phyloP scores from a whole-genome alignment of 2,797 vertebrate genomes.

The Syngnathus acus region DNA sequence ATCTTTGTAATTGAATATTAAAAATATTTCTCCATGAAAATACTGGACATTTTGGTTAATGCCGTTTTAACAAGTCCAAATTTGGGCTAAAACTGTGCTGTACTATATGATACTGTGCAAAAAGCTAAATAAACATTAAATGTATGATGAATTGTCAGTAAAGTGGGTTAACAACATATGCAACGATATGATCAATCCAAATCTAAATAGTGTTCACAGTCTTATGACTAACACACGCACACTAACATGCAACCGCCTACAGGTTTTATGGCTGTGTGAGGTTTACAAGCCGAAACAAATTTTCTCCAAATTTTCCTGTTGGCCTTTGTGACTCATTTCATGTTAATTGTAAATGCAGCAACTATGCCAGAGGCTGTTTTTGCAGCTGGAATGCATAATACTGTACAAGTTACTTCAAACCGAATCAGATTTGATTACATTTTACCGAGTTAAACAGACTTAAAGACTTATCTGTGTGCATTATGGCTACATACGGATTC shows the following conservation, averaged over 20 bases:
- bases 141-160: too few species aligned
- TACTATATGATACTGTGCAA: neutral
- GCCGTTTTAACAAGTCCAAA: too few species aligned
- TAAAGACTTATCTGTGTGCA: neutral
- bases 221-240: conserved; percentile 41
- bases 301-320: conserved; percentile 24
- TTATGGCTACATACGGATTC: neutral
- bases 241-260: conserved; percentile 11
- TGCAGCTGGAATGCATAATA: too few species aligned
- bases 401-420: neutral
- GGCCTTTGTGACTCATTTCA: neutral
- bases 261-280: conserved; percentile 49
- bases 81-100: neutral
- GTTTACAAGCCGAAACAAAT: conserved; percentile 45
- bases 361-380: neutral
- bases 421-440: neutral
- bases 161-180: too few species aligned
- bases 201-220: conserved; percentile 40
- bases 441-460: neutral
- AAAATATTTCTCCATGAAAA: too few species aligned
- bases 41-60: too few species aligned
- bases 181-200: conserved; percentile 40
- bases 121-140: too few species aligned
- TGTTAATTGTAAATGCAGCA: neutral
- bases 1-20: too few species aligned